Base-by-base conservation (phyloP, 2,888 invertebrate species). In the Pantelozetes paolii region DNA sequence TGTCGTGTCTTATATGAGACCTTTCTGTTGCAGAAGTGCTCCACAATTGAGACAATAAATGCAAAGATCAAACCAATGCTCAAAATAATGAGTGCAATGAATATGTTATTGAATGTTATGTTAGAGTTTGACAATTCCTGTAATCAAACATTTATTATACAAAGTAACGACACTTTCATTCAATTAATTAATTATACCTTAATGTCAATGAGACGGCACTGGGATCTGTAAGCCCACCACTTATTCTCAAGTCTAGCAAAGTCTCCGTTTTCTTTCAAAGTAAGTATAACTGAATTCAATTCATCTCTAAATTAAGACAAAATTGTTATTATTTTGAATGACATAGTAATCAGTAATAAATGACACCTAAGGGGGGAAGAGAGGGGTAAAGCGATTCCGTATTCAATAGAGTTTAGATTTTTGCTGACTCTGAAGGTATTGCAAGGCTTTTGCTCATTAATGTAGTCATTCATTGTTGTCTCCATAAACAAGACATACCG, bases 401-500 rank as follows among this genome's bases (percentile, higher is more conserved):
- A 85, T 18, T 85, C 85, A 77, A 84, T 84, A 23, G 83, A 82
- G 75, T 85, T 84, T 5, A 85, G 79, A 26, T 84, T 81, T 3
- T 84, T 84, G 1, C 85, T 84, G 59, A 85, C 83, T 78, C 84
- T 84, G 76, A 84, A 84, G 48, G 85, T 79, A 45, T 84, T 82
- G 79, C 85, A 85, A 76, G 85, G 85, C 76, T 84, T 80, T 71
- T 84, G 40, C 79, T 80, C 78, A 77, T 81, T 80, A 64, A 80
- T 80, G 78, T 84, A 85, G 77, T 85, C 85, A 45, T 85, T 81
- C 69, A 82, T 83, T 9, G 84, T 81, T 18, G 83, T 84, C 78
- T 85, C 85, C 80, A 84, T 82, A 62, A 85, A 79, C 77, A 82
- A 85, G 20, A 85, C 85, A 78, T 84, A 85, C 75, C 83, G 81